Percentiles rank a stretch among this genome's conserved stretches.
phyloP scores from a whole-genome alignment of 2,797 vertebrate species.

The Scleropages formosus region DNA sequence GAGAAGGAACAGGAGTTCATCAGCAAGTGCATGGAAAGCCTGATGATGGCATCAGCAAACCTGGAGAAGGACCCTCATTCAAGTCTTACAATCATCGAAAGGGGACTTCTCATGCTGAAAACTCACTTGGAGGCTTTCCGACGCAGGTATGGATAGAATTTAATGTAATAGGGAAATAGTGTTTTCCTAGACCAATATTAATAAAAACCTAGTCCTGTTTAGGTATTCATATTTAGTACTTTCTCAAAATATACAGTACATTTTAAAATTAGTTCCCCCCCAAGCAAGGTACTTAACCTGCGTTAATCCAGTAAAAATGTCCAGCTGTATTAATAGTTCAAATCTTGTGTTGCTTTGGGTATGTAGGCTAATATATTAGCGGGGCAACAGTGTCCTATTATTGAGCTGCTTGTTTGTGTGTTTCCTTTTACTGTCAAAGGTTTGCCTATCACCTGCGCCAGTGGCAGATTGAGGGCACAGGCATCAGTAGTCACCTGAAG shows the following conservation, averaged over 20 bases:
- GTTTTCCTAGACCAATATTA: too few relatives aligned
- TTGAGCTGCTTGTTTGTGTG: not conserved
- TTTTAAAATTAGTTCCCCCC: too few relatives aligned
- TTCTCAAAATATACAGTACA: too few relatives aligned
- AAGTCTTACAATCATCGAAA: slow-evolving; percentile 93
- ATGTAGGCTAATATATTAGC: not conserved
- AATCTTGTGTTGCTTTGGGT: too few relatives aligned
- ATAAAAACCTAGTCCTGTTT: too few relatives aligned
- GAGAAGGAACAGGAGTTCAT: slow-evolving; percentile 99
- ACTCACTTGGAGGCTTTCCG: slow-evolving; percentile 97
- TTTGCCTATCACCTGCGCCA: slow-evolving; percentile 97
- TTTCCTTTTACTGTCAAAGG: slow-evolving; percentile 58
- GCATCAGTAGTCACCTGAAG: slow-evolving; percentile 97
- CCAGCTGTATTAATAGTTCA: too few relatives aligned
- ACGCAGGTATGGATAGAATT: slow-evolving; percentile 83
- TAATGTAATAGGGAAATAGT: too few relatives aligned
- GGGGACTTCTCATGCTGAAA: slow-evolving; percentile 96
- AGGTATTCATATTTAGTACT: too few relatives aligned
- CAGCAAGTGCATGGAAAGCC: slow-evolving; percentile 98
- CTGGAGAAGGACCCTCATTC: slow-evolving; percentile 91
- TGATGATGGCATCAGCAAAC: slow-evolving; percentile 92
- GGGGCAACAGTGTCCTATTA: not conserved
- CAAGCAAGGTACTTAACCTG: too few relatives aligned
- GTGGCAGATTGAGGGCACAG: slow-evolving; percentile 98
- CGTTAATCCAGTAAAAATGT: too few relatives aligned